Percentiles rank a stretch among this genome's conserved stretches.
Conservation (phyloP, 2,113 vertebrate genomes). For the Plestiodon gilberti region DNA sequence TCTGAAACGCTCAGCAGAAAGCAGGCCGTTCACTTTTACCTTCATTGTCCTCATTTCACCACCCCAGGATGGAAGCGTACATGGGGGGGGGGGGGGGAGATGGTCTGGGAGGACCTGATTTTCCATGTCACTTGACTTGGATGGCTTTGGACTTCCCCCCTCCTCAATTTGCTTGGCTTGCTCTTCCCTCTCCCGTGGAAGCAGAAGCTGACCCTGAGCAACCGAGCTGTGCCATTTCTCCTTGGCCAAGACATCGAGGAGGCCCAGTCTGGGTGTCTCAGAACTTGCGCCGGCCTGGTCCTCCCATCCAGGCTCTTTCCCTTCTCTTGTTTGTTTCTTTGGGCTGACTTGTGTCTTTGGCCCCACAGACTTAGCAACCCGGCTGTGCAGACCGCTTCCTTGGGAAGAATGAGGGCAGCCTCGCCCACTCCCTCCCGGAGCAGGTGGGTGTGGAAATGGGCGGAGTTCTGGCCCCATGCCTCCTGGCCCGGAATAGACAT, state of each 20-base stretch:
- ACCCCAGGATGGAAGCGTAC: neutral
- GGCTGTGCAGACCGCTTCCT: neutral
- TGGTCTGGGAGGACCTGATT: no score
- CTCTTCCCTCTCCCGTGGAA: constrained; percentile 57
- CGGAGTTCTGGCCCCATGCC: neutral
- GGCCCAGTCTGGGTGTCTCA: constrained; percentile 70
- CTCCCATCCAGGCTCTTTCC: neutral
- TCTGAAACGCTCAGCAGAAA: constrained; percentile 50
- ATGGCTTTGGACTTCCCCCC: accelerated
- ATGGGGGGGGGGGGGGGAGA: neutral
- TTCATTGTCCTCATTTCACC: constrained; percentile 69
- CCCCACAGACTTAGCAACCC: neutral
- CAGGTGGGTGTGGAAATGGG: neutral
- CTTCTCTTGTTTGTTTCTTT: neutral
- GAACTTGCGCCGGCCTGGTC: constrained; percentile 43
- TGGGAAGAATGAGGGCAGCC: no score
- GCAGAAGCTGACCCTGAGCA: constrained; percentile 63
- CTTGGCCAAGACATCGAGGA: constrained; percentile 71
- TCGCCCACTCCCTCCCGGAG: neutral
- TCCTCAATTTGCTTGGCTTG: constrained; percentile 46
- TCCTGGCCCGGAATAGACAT: neutral
- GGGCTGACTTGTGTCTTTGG: no score
- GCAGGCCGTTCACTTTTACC: constrained; percentile 41
- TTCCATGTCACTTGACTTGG: neutral
- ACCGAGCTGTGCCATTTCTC: constrained; percentile 68